Base-by-base conservation (phyloP, 2,797 vertebrate genomes). In the Sebastes oblongus region DNA sequence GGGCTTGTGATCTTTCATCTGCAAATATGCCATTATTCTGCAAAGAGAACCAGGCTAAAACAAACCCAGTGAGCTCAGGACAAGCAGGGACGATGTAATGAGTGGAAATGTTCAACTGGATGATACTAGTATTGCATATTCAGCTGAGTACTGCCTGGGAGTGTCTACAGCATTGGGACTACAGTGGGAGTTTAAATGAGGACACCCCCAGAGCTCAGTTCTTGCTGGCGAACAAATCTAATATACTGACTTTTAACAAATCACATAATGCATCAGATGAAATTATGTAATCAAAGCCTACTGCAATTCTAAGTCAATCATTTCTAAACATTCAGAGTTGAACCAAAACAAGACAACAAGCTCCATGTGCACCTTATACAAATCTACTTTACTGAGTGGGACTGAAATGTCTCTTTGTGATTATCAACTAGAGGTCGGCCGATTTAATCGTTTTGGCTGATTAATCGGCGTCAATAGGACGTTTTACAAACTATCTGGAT, bases 161-260 rank as follows among this genome's bases (percentile, higher is more conserved):
- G 27, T 42, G 60, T 68, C 54, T 72, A 22, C 13, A 71, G 39
- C 70, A 27, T 36, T 72, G 67, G 71, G 72, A 80, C 34, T 67
- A 79, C 73, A 60, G 62, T 52, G 75, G 69, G 65, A 79, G 78
- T 88, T 82, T 61, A 87, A 89, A 82, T 74, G 20, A 91, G 72
- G 78, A 54, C 78, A 89, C 64, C 11, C 9, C 56, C n/a, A 12
- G 22, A n/a, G 66, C 39, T 84, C 77, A 22, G 5, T 42, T 82
- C 59, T 74, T 75, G 68, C 73, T 66, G 76, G 84, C 74, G 81
- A 64, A 82, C 34, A 65, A 3, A 69, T 73, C 83, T 83, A 69
- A 91, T 94, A 90, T 88, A 83, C 67, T 83, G 60, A 84, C 82
- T 91, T 91, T 62, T 85, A 81, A 91, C 88, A 89, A 92, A 89